Percentiles rank a stretch among this genome's conserved stretches.
Evolutionary conservation across 2,113 vertebrate species (phyloP).

Genomic region (Syngnathoides biaculeatus): DNA sequence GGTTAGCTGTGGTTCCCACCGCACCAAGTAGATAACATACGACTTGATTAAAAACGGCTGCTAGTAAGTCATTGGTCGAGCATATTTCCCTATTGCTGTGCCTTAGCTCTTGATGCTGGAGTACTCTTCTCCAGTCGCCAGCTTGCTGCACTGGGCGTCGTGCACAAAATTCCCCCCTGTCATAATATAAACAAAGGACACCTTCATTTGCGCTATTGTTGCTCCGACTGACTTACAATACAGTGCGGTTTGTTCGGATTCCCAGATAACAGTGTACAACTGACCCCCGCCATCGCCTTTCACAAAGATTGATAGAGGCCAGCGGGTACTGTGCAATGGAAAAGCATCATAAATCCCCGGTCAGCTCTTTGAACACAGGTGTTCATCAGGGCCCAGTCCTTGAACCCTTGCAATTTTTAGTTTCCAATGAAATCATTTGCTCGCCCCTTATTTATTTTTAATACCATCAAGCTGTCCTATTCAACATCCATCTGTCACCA

Average conservation of each 20-base stretch:
- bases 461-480: background rate
- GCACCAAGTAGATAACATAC: background rate
- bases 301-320: background rate
- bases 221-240: background rate
- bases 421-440: background rate
- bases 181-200: background rate
- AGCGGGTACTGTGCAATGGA: background rate
- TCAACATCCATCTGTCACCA: background rate
- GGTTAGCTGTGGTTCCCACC: background rate
- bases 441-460: background rate
- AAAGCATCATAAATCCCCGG: background rate
- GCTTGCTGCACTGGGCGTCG: background rate
- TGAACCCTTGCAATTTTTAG: background rate
- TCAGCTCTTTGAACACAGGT: background rate
- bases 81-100: background rate
- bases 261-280: background rate
- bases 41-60: background rate
- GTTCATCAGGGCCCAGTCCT: background rate
- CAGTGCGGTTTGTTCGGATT: background rate
- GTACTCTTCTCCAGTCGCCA: background rate
- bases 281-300: no score
- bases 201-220: background rate
- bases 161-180: background rate
- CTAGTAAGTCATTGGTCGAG: background rate
- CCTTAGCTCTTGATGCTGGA: background rate